These are phyloP conservation scores for Drosophila funebris DNA, from an alignment of 1,140 invertebrate species.

Conservation along the genomic window DNA sequence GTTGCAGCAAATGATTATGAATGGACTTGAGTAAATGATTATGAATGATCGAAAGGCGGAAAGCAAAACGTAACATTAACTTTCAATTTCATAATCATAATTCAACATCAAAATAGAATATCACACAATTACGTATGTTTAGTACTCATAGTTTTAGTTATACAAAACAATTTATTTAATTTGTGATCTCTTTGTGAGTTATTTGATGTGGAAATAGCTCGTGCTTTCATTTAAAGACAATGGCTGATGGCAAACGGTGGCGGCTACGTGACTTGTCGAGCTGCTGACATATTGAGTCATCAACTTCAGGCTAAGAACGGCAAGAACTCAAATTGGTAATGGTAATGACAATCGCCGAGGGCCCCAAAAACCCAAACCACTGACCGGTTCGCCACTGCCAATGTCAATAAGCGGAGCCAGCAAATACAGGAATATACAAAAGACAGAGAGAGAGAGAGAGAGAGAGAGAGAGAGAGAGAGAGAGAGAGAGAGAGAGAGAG, in stretches of 20 bases:
- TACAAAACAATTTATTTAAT: slow-evolving; percentile 12
- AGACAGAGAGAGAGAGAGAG: no score
- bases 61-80: slow-evolving; percentile 1
- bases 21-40: slow-evolving; percentile 5
- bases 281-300: slow-evolving; percentile 76
- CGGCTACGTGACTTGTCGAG: slow-evolving; percentile 69
- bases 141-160: slow-evolving; percentile 19
- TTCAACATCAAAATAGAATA: slow-evolving; percentile 1
- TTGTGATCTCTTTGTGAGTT: neutral
- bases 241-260: slow-evolving; percentile 14
- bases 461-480: no score
- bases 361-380: neutral
- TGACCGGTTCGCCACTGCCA: slow-evolving; percentile 1
- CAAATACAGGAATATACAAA: neutral
- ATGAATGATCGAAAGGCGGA: slow-evolving; percentile 1
- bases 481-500: neutral
- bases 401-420: slow-evolving; percentile 20
- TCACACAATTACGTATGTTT: slow-evolving; percentile 5
- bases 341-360: slow-evolving; percentile 67
- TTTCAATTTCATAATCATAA: slow-evolving; percentile 9
- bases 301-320: slow-evolving; percentile 62
- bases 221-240: neutral
- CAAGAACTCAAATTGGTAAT: slow-evolving; percentile 67
- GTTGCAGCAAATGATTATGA: neutral
- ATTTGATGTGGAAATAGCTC: neutral